Base-by-base conservation (phyloP, 2,797 vertebrate species). In the Malacoctenus gilli region DNA sequence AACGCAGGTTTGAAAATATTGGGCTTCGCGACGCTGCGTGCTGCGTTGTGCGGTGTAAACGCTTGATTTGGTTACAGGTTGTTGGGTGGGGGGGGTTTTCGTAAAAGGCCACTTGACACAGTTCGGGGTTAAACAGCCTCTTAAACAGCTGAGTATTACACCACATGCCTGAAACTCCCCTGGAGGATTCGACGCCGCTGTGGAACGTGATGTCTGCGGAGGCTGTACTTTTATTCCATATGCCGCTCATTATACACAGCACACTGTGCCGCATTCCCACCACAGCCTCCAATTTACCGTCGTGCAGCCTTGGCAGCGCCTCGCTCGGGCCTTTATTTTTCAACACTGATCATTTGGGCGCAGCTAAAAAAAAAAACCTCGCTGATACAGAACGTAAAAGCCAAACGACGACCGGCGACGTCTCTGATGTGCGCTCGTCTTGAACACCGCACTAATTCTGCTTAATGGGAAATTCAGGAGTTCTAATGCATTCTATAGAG, bases 51-150 rank as follows among this genome's bases (percentile, higher is more conserved):
- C 28, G 25, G 20, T 42, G 2, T 59, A 21, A 61, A 55, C 8
- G 28, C 20, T 53, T 68, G 63, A 73, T 68, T 67, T 66, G 39
- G 46, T 60, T 38, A 6, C 57, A 53, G 47, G 73, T n/a, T n/a
- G n/a, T n/a, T n/a, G n/a, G n/a, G n/a, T n/a, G n/a, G n/a, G n/a
- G n/a, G n/a, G n/a, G n/a, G n/a, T 64, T 65, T 79, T 68, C 14
- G 28, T 77, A 62, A 75, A 68, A 74, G 62, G 53, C 66, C 65
- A 71, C 79, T 84, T 75, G 70, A 80, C 76, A 72, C 63, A 66
- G 66, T 73, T 73, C 13, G 66, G 80, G 86, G 86, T 90, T 90
- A 89, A 92, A 87, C 70, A 71, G 82, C 77, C 82, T 83, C 88
- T 87, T 83, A 71, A 82, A 80, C 72, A 61, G 74, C 77, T 56